These are phyloP conservation scores for Leptinotarsa undecemlineata DNA, from an alignment of 1,140 invertebrate genomes.

Conservation along the genomic window DNA sequence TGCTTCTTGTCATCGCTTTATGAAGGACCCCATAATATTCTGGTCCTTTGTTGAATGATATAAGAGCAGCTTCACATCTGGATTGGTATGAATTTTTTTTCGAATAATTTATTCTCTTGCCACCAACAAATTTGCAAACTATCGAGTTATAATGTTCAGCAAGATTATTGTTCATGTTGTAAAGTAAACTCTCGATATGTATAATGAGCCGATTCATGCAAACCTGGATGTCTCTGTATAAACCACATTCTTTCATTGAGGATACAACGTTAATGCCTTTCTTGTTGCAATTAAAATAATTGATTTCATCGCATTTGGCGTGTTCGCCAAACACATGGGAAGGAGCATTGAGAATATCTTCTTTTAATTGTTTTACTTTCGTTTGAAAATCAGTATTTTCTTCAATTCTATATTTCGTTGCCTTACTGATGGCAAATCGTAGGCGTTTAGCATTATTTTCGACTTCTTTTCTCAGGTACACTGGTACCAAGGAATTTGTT, in stretches of 20 bases:
- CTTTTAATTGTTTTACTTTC: too few relatives aligned
- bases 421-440: too few relatives aligned
- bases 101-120: conserved; percentile 52
- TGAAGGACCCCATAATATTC: conserved; percentile 16
- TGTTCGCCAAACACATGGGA: too few relatives aligned
- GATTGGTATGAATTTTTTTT: conserved; percentile 43
- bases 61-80: conserved; percentile 44
- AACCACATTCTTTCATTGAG: conserved; percentile 34
- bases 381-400: too few relatives aligned
- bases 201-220: conserved; percentile 21
- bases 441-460: too few relatives aligned
- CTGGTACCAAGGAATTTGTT: too few relatives aligned
- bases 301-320: conserved; percentile 32
- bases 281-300: conserved; percentile 41
- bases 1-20: conserved; percentile 14
- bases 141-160: conserved; percentile 54
- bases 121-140: conserved; percentile 50
- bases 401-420: too few relatives aligned
- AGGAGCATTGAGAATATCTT: too few relatives aligned
- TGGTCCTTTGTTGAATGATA: conserved; percentile 45
- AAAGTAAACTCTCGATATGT: conserved; percentile 46
- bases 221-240: conserved; percentile 28
- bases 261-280: conserved; percentile 40
- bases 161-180: conserved; percentile 53
- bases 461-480: too few relatives aligned